phyloP scores from a whole-genome alignment of 2,888 invertebrate species.

The Drosophila suboccidentalis region DNA sequence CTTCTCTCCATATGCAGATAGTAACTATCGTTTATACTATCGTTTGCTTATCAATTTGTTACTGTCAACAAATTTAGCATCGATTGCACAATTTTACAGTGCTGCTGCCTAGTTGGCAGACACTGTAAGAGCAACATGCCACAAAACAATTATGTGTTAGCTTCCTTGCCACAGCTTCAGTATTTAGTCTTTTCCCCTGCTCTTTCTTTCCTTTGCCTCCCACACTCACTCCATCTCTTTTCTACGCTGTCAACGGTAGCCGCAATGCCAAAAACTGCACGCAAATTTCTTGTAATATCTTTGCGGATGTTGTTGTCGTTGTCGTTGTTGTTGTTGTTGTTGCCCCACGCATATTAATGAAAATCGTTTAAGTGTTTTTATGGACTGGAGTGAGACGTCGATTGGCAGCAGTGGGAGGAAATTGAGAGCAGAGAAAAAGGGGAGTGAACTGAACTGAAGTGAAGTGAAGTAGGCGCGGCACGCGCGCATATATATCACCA shows the following conservation, averaged over 20 bases:
- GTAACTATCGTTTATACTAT: background rate
- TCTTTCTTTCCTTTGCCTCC: background rate
- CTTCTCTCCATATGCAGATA: background rate
- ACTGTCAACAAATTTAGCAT: slow-evolving; percentile 3
- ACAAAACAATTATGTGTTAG: slow-evolving; percentile 17
- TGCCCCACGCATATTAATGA: slow-evolving; percentile 69
- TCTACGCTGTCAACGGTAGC: slow-evolving; percentile 30
- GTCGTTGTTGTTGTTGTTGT: slow-evolving; percentile 32
- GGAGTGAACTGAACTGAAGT: background rate
- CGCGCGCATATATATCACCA: slow-evolving; percentile 60
- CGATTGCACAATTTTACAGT: slow-evolving; percentile 11
- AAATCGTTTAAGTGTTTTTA: slow-evolving; percentile 68
- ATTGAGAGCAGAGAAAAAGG: slow-evolving; percentile 3
- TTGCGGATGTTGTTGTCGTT: slow-evolving; percentile 39
- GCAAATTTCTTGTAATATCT: slow-evolving; percentile 66
- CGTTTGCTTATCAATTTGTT: slow-evolving; percentile 11
- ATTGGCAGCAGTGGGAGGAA: slow-evolving; percentile 26
- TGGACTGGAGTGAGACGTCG: slow-evolving; percentile 17
- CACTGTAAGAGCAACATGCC: slow-evolving; percentile 15
- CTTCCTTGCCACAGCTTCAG: background rate
- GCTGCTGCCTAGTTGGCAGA: slow-evolving; percentile 9
- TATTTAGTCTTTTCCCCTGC: background rate
- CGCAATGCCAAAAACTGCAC: slow-evolving; percentile 64
- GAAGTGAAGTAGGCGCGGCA: slow-evolving; percentile 46
- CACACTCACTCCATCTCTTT: background rate